These are phyloP conservation scores for Merodon equestris DNA, from an alignment of 2,888 invertebrate genomes.

Conservation along the genomic window DNA sequence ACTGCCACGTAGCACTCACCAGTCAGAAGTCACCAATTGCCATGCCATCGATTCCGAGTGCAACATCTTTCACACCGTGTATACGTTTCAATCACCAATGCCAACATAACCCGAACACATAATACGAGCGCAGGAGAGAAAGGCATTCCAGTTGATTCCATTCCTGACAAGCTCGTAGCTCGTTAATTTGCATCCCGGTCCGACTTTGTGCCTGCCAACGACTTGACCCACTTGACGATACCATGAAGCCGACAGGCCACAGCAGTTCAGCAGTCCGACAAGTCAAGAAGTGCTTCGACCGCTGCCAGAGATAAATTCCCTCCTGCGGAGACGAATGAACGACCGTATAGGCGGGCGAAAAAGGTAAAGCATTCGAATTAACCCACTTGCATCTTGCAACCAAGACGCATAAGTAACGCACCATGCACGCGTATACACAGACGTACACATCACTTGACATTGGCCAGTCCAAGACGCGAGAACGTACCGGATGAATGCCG, in stretches of 20 bases:
- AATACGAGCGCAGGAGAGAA: conserved; percentile 34
- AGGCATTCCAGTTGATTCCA: conserved; percentile 42
- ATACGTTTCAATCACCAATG: conserved; percentile 64
- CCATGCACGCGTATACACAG: conserved; percentile 24
- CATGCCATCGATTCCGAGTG: conserved; percentile 26
- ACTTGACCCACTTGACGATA: conserved; percentile 66
- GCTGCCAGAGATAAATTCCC: conserved; percentile 60
- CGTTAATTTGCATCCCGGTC: conserved; percentile 65
- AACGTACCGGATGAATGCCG: conserved; percentile 60
- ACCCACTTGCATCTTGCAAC: conserved; percentile 46
- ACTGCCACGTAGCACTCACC: conserved; percentile 23
- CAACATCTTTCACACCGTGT: conserved; percentile 43
- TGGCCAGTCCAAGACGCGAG: conserved; percentile 45
- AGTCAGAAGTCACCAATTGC: conserved; percentile 24
- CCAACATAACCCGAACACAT: conserved; percentile 36
- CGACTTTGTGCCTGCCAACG: conserved; percentile 52
- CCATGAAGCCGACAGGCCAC: background rate
- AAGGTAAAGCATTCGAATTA: conserved; percentile 61
- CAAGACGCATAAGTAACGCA: conserved; percentile 57
- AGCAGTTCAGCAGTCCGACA: no score
- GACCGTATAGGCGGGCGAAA: conserved; percentile 18
- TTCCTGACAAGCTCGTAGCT: conserved; percentile 48
- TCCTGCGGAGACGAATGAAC: conserved; percentile 23
- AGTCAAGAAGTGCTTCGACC: background rate
- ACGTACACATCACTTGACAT: conserved; percentile 45